Evolutionary conservation across 2,888 invertebrate genomes (phyloP).

Genomic region (Caenorhabditis imperialis): DNA sequence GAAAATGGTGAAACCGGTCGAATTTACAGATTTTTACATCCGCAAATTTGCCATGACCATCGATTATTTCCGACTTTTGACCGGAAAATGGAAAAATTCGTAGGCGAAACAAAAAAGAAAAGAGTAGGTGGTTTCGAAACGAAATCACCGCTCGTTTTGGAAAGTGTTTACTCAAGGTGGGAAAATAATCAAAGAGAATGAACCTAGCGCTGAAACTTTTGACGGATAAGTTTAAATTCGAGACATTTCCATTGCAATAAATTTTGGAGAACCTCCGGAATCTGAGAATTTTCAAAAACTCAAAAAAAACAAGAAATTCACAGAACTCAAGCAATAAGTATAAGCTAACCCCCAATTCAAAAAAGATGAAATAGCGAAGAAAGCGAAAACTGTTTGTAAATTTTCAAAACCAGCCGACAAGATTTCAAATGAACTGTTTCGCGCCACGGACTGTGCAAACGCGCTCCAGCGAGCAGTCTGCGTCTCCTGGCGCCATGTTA

Average conservation of each 20-base stretch:
- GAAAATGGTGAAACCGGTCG: constrained; percentile 2
- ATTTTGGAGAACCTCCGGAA: no score
- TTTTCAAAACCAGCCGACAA: no score
- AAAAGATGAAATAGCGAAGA: neutral
- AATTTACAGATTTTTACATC: neutral
- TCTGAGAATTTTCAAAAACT: neutral
- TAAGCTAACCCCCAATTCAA: neutral
- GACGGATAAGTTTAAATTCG: no score
- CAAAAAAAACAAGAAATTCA: neutral
- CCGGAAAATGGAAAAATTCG: constrained; percentile 6
- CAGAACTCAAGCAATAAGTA: no score
- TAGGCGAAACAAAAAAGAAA: constrained; percentile 2
- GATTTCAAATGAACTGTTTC: no score
- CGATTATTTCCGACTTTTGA: constrained; percentile 1
- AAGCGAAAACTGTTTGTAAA: neutral
- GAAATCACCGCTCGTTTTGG: constrained; percentile 3
- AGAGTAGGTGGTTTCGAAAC: constrained; percentile 8
- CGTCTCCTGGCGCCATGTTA: no score
- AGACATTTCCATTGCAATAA: no score
- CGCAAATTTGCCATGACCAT: no score
- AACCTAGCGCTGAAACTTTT: no score
- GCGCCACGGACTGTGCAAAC: no score
- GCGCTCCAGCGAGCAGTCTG: no score
- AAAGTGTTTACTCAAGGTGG: constrained; percentile 42
- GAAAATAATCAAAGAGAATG: no score